phyloP scores from a whole-genome alignment of 2,113 vertebrate species.

The Bubo bubo region DNA sequence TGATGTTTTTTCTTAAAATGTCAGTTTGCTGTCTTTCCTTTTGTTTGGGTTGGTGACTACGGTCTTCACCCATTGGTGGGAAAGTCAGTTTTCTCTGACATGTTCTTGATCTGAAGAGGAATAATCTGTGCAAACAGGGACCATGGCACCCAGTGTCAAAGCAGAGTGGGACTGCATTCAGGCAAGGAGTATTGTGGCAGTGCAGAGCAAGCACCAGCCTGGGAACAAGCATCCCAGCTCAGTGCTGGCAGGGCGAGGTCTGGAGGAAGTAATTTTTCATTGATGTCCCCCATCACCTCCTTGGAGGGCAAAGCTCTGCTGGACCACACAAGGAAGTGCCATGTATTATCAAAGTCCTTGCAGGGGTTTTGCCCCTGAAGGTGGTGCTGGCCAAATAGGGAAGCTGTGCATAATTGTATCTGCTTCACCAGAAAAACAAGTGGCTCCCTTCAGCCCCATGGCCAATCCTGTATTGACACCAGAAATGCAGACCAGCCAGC shows the following conservation, averaged over 20 bases:
- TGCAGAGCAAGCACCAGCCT: neutral
- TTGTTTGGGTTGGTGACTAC: slow-evolving; percentile 55
- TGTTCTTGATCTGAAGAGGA: neutral
- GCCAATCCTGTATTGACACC: neutral
- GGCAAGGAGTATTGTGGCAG: neutral
- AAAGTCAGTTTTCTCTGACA: slow-evolving; percentile 54
- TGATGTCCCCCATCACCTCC: accelerated
- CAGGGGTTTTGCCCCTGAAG: neutral
- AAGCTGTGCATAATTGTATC: neutral
- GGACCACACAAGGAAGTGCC: neutral
- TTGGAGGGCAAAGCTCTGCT: neutral
- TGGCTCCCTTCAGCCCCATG: neutral
- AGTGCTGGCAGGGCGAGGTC: neutral
- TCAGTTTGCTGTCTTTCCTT: neutral
- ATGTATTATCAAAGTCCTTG: neutral
- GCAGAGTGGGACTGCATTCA: neutral
- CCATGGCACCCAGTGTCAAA: neutral
- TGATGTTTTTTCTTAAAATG: neutral
- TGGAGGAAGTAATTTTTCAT: neutral
- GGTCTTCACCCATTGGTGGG: slow-evolving; percentile 10
- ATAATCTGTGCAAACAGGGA: neutral
- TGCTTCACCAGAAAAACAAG: accelerated
- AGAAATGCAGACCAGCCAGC: neutral
- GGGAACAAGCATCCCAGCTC: accelerated
- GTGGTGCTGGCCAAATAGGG: neutral